Base-by-base conservation (phyloP, 2,888 invertebrate species). In the Suillia variegata region DNA sequence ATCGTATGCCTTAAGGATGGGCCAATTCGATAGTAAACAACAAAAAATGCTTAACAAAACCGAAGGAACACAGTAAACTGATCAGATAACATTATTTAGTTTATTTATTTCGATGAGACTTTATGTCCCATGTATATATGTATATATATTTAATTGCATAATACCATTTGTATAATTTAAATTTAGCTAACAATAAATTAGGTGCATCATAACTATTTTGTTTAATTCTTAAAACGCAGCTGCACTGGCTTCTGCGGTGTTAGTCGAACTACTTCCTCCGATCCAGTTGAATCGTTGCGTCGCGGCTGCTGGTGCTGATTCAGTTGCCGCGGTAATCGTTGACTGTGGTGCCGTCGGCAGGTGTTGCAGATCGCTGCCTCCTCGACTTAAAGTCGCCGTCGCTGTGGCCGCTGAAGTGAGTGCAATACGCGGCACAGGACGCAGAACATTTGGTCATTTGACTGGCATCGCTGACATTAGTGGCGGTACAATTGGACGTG, bases 1-100 rank as follows among this genome's bases (percentile, higher is more conserved):
- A 62, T 87, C 88, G 1, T 92, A 91, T 78, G 92, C 94, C 0
- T 86, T 92, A 0, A 87, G 89, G 76, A 85, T 94, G 20, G 92
- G 92, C 13, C 80, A 62, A 2, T 73, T 71, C 51, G 24, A 53
- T 34, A 22, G 1, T 2, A 24, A 48, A 5, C 18, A 18, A 2
- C 20, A 0, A 18, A 20, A 13, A 48, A 24, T 2, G 48, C 38
- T 21, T 51, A 20, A 24, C 6, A 50, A 58, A 58, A 5, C 20
- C 18, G 2, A 1, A 48, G 18, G 17, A 20, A 10, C 12, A n/a
- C n/a, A n/a, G n/a, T n/a, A n/a, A n/a, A n/a, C n/a, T n/a, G n/a
- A n/a, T n/a, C n/a, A n/a, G n/a, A n/a, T n/a, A n/a, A n/a, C n/a
- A n/a, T n/a, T n/a, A n/a, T n/a, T 38, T 26, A 6, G 26, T 26